Percentiles rank a stretch among this genome's conserved stretches.
These are phyloP conservation scores for Elephantulus edwardii DNA, from an alignment of 2,113 vertebrate genomes.

Conservation along the genomic window DNA sequence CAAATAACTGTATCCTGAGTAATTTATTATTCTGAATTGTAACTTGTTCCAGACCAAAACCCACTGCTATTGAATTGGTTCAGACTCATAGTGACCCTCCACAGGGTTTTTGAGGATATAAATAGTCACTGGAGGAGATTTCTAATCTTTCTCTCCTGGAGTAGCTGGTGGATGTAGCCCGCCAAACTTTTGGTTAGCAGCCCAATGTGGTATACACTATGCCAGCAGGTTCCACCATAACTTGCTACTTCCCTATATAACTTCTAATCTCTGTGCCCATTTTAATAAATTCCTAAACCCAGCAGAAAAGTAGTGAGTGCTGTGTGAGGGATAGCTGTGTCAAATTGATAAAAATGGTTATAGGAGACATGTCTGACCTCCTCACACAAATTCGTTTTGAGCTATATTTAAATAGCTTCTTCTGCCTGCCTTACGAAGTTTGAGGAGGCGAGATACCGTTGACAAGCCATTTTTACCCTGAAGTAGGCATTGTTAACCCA, in stretches of 20 bases:
- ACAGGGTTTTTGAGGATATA: no score
- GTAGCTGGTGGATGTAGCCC: no score
- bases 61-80: not conserved
- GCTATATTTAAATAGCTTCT: not conserved
- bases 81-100: no score
- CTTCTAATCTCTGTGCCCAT: not conserved
- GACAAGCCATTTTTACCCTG: not conserved
- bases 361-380: not conserved
- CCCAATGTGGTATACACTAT: no score
- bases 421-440: not conserved
- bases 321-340: not conserved
- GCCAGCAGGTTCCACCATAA: no score
- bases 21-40: not conserved
- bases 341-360: not conserved
- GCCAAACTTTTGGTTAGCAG: no score
- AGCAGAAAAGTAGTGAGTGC: not conserved
- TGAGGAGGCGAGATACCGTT: no score
- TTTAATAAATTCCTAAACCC: no score
- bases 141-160: no score
- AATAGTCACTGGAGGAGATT: no score
- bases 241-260: no score
- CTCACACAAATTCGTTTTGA: not conserved
- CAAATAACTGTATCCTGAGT: not conserved
- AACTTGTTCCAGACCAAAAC: not conserved
- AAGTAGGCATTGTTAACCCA: rapidly evolving